phyloP scores from a whole-genome alignment of 2,113 vertebrate species.

The Laterallus jamaicensis region DNA sequence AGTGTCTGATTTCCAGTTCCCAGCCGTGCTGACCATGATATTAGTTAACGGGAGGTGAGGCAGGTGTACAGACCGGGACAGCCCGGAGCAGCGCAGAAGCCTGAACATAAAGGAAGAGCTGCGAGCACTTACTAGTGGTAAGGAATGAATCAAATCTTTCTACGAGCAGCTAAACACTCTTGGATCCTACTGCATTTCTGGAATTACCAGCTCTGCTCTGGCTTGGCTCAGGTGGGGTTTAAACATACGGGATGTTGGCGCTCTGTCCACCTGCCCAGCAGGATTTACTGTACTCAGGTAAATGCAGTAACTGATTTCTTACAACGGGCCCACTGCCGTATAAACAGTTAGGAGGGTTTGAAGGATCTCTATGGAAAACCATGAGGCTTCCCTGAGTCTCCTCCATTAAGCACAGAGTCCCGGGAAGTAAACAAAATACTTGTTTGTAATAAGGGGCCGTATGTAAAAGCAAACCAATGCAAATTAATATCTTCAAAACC shows the following conservation, averaged over 20 bases:
- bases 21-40: background rate
- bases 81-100: background rate
- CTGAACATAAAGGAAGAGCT: background rate
- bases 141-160: background rate
- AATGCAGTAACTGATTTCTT: conserved; percentile 29
- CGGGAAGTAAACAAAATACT: background rate
- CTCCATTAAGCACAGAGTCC: background rate
- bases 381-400: background rate
- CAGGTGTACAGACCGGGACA: background rate
- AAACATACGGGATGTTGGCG: background rate
- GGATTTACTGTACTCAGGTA: conserved; percentile 15
- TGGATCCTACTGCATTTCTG: background rate
- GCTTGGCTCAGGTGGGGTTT: background rate
- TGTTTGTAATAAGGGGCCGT: background rate
- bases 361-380: background rate
- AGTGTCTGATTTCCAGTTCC: background rate
- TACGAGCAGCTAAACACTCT: background rate
- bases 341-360: background rate
- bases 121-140: background rate
- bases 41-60: background rate
- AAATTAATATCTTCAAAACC: conserved; percentile 32
- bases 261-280: background rate
- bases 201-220: background rate
- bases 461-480: background rate
- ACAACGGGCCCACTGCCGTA: background rate